Percentiles rank a stretch among this genome's conserved stretches.
These are phyloP conservation scores for Eupithecia centaureata DNA, from an alignment of 2,888 invertebrate genomes.

Conservation along the genomic window DNA sequence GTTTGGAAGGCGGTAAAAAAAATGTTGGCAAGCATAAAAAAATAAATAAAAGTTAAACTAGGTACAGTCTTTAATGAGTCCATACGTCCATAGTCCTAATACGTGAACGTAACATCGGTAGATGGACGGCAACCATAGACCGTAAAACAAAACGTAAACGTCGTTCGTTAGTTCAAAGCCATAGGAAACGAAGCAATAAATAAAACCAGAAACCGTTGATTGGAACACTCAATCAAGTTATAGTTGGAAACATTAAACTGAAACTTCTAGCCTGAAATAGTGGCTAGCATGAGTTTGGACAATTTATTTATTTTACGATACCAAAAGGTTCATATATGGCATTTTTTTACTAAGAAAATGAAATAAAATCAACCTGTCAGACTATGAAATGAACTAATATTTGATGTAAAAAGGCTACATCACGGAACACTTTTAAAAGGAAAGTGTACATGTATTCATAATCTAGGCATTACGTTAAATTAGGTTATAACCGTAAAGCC, in stretches of 20 bases:
- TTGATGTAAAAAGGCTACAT: too few species aligned
- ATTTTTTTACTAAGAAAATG: too few species aligned
- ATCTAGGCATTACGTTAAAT: too few species aligned
- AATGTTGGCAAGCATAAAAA: too few species aligned
- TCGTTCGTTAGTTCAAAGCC: conserved; percentile 5
- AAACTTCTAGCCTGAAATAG: conserved; percentile 29
- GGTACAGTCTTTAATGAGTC: neutral
- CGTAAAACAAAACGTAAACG: conserved; percentile 2
- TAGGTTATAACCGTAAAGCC: too few species aligned
- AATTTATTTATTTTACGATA: too few species aligned
- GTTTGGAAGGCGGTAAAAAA: too few species aligned
- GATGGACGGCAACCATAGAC: neutral
- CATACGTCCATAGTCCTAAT: neutral
- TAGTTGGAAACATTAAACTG: conserved; percentile 32
- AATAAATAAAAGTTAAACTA: neutral
- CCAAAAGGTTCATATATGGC: too few species aligned
- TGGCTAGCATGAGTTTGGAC: conserved; percentile 16
- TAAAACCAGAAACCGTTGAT: conserved; percentile 26
- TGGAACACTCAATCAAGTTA: conserved; percentile 30
- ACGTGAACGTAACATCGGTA: neutral
- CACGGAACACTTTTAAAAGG: too few species aligned
- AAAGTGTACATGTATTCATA: too few species aligned
- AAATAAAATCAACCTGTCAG: too few species aligned
- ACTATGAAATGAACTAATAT: too few species aligned
- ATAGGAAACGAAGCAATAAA: conserved; percentile 10